Conservation (phyloP, 1,140 invertebrate species). For the Bactericera cockerelli region DNA sequence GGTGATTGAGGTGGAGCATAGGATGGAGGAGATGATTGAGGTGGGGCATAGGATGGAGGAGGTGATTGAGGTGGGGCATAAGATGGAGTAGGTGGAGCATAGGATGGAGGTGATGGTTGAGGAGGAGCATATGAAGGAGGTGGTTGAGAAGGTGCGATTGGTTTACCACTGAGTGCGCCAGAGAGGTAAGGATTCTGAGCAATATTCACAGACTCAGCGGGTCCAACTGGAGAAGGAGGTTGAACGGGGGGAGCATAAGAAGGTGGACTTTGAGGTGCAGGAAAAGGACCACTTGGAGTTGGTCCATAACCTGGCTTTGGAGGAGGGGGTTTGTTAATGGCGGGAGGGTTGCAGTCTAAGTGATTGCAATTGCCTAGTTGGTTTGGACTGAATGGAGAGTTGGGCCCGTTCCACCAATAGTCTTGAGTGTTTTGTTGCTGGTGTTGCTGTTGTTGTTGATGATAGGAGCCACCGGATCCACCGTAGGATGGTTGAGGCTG, state of each 20-base stretch:
- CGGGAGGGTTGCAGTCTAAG: not conserved
- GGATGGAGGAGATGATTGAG: not conserved
- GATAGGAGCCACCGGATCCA: no score
- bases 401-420: not conserved
- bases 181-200: constrained; percentile 2
- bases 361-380: constrained; percentile 3
- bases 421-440: not conserved
- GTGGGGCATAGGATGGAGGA: not conserved
- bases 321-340: not conserved
- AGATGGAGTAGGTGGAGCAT: not conserved
- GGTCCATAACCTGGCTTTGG: not conserved
- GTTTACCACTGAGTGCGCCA: not conserved
- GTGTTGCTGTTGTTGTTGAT: not conserved
- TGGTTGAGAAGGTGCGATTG: not conserved
- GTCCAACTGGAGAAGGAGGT: not conserved
- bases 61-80: not conserved
- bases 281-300: not conserved
- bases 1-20: not conserved
- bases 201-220: not conserved
- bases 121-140: not conserved
- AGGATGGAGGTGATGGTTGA: not conserved
- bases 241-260: not conserved
- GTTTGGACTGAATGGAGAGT: not conserved
- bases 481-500: no score
- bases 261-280: not conserved